Evolutionary conservation across 2,888 invertebrate species (phyloP), one percentile per base, ranked within the genome.

Genomic region (Athalia circularis): DNA sequence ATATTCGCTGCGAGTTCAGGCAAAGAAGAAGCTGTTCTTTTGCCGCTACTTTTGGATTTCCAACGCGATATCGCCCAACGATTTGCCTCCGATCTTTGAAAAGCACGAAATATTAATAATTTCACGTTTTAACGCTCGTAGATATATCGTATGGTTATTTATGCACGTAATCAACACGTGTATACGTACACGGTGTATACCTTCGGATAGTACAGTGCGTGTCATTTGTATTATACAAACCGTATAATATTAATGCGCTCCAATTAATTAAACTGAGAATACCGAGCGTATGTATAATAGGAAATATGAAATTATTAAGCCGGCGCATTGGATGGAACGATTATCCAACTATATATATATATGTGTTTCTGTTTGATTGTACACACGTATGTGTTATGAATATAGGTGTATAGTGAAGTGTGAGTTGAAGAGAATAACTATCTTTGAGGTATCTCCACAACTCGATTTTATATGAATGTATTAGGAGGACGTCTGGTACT

Each of bases 91-190:
- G 29, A 29, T 29, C 29, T 29, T 29, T 29, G 29, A 29, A 29
- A 29, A 29, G 29, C 29, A 29, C 1, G 2, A 29, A 29, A 29
- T 29, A 29, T 29, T 29, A 29, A 29, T 29, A 29, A 29, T 29
- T 29, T 29, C 29, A 29, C 29, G 0, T 29, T 1, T 29, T 29
- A 29, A 29, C 2, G 29, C 29, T 29, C 29, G 29, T 29, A 29
- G 29, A 29, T 29, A n/a, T n/a, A 29, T 29, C 29, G 29, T 2
- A 29, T 29, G 29, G 29, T 29, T 29, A 89, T 89, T 87, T 90
- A 90, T 90, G 90, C 90, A 88, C 90, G 90, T 90, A 89, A 89
- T 88, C 90, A 88, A 89, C 89, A 89, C 89, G 90, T 90, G 89
- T 89, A 89, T 87, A 89, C 88, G 87, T 88, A 87, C 84, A 85